Base-by-base conservation (phyloP, 2,797 vertebrate genomes). In the Protosalanx chinensis region DNA sequence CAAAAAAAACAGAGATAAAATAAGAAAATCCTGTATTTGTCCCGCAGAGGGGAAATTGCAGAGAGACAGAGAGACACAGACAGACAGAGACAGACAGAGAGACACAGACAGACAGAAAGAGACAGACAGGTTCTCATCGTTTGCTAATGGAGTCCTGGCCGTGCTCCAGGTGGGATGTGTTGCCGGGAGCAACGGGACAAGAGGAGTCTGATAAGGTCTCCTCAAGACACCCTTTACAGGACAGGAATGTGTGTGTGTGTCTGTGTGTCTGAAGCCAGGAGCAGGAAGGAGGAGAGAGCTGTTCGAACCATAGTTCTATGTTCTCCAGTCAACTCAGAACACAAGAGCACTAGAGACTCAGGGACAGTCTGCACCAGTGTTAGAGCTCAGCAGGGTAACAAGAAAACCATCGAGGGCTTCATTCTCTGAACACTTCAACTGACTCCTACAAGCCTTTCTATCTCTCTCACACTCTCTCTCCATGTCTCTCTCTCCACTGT, bases 61-160 rank as follows among this genome's bases (percentile, higher is more conserved):
- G 3, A 58, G 30, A 23, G 53, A 57, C 41, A 71, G 68, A 74
- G 53, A 56, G 18, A 51, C n/a, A 71, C 79, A 86, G 76, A 69
- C 66, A 33, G 67, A 51, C 74, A 78, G 72, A 79, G 72, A 32
- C 30, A 59, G 51, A 20, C 62, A 78, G 61, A 69, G 61, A 79
- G 68, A 72, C 58, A 53, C 23, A 23, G 18, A 51, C 37, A 46
- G 15, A 72, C 46, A 65, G 6, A 72, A 49, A 56, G 12, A 62
- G 58, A 32, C 7, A 60, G 59, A 79, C 49, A 77, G 81, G 51
- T 84, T 67, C 83, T 79, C 75, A 85, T 85, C 80, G 79, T 84
- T 81, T 86, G 84, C 73, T 88, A 91, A 91, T 90, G 85, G 86
- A 84, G 73, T 82, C 72, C 79, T 90, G 86, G 88, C 85, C 67